phyloP scores from a whole-genome alignment of 2,888 invertebrate species.

The Caprella mutica region DNA sequence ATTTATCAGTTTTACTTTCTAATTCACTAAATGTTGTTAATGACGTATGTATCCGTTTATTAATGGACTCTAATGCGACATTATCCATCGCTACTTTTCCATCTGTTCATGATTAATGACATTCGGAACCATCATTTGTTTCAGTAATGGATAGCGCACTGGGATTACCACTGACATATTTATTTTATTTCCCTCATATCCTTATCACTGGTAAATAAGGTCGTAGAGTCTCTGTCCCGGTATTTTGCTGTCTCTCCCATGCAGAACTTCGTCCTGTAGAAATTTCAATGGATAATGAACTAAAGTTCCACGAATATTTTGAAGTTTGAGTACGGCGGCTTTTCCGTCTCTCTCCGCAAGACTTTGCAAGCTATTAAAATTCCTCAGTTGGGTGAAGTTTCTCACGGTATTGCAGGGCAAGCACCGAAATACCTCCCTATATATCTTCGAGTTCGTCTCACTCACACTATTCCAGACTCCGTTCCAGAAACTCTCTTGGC shows the following conservation, averaged over 20 bases:
- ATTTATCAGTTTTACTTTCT: not conserved
- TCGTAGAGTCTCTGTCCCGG: too few relatives aligned
- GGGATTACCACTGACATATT: too few relatives aligned
- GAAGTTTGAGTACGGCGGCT: not conserved
- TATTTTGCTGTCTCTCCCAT: too few relatives aligned
- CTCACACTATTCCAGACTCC: slow-evolving; percentile 9
- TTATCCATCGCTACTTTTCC: too few relatives aligned
- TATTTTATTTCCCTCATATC: too few relatives aligned
- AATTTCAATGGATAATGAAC: slow-evolving; percentile 15
- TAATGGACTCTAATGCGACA: too few relatives aligned
- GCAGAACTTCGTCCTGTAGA: not conserved
- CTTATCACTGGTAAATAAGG: too few relatives aligned
- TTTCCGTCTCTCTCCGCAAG: slow-evolving; percentile 2
- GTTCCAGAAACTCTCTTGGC: slow-evolving; percentile 12
- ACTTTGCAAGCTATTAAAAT: not conserved
- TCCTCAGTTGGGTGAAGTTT: slow-evolving; percentile 5
- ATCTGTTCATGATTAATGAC: too few relatives aligned
- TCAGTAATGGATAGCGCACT: too few relatives aligned
- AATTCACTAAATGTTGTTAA: not conserved
- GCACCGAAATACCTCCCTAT: slow-evolving; percentile 8
- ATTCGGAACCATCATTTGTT: too few relatives aligned
- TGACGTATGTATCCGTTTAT: too few relatives aligned
- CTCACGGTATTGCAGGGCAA: slow-evolving; percentile 6
- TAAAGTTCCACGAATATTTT: slow-evolving; percentile 8
- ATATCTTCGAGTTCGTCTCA: slow-evolving; percentile 7